Percentiles rank a stretch among this genome's conserved stretches.
phyloP scores from a whole-genome alignment of 2,797 vertebrate species.

The Australoheros facetus region DNA sequence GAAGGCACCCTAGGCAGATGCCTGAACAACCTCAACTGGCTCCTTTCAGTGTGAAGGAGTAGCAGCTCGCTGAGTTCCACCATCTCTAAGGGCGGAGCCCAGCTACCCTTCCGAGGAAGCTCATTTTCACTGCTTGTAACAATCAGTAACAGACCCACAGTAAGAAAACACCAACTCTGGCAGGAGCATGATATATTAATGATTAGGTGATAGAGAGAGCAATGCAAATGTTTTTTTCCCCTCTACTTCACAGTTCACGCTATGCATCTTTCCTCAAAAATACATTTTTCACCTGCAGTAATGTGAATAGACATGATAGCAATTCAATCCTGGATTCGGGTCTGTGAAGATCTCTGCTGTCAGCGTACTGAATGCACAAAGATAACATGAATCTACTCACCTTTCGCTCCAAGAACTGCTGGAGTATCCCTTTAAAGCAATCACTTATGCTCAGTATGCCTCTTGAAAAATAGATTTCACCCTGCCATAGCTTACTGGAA shows the following conservation, averaged over 20 bases:
- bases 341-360: background rate
- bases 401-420: background rate
- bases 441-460: background rate
- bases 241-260: background rate
- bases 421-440: background rate
- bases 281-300: background rate
- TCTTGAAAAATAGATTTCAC: background rate
- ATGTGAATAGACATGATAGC: background rate
- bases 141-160: background rate
- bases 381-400: conserved; percentile 7
- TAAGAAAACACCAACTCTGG: background rate
- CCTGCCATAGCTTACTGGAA: background rate
- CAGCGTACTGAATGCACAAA: background rate
- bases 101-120: background rate
- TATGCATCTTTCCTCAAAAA: background rate
- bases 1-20: background rate
- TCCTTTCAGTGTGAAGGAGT: background rate
- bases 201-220: background rate
- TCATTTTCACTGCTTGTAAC: background rate
- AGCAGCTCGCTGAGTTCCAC: background rate
- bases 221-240: background rate
- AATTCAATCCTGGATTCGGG: background rate
- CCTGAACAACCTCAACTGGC: background rate
- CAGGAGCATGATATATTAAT: background rate
- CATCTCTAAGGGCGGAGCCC: background rate